Conservation (phyloP, 1,140 invertebrate species). For the Drosophila nebulosa region DNA sequence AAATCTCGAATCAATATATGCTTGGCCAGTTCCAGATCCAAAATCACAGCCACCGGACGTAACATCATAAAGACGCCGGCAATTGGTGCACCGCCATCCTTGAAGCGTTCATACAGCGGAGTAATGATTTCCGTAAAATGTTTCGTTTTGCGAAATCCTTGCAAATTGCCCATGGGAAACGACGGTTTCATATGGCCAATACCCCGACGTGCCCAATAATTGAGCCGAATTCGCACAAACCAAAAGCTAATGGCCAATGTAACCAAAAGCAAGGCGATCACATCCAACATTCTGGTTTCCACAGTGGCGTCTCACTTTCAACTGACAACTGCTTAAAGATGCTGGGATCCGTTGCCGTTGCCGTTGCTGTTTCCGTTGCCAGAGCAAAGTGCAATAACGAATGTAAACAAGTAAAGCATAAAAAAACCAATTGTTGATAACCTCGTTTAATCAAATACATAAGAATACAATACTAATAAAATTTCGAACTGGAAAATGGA, state of each 20-base stretch:
- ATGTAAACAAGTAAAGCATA: slow-evolving; percentile 4
- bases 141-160: slow-evolving; percentile 29
- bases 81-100: slow-evolving; percentile 50
- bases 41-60: slow-evolving; percentile 52
- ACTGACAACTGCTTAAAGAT: slow-evolving; percentile 24
- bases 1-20: slow-evolving; percentile 84
- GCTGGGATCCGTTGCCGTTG: too few relatives aligned
- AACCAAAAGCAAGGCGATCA: slow-evolving; percentile 48
- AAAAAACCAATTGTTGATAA: slow-evolving; percentile 1
- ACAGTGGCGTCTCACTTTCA: slow-evolving; percentile 27
- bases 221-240: slow-evolving; percentile 49
- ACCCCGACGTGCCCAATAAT: slow-evolving; percentile 81
- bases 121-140: slow-evolving; percentile 66
- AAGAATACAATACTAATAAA: neutral
- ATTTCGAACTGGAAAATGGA: neutral
- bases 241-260: slow-evolving; percentile 41
- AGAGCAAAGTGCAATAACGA: neutral
- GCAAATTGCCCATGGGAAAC: slow-evolving; percentile 61
- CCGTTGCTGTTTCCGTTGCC: too few relatives aligned
- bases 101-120: slow-evolving; percentile 55
- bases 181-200: slow-evolving; percentile 60
- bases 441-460: neutral
- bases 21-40: slow-evolving; percentile 81
- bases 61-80: slow-evolving; percentile 57
- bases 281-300: slow-evolving; percentile 43